Evolutionary conservation across 2,797 vertebrate species (phyloP).

Genomic region (Chromobotia macracanthus): DNA sequence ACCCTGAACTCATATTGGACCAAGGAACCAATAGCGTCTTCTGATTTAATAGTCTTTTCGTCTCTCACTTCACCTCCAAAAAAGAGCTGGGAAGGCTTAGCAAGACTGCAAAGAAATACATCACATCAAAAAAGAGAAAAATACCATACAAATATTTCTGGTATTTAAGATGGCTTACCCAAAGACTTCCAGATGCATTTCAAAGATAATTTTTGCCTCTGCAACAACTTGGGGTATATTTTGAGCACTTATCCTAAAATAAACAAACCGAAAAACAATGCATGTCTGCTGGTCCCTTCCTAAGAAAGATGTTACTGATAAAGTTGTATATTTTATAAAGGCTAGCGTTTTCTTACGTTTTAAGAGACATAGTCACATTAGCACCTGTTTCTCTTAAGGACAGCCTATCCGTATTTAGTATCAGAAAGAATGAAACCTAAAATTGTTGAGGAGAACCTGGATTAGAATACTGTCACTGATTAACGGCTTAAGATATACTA

Average conservation of each 20-base stretch:
- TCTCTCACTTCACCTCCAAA: conserved; percentile 76
- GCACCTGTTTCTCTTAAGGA: conserved; percentile 82
- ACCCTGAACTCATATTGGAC: conserved; percentile 89
- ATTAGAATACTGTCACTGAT: not conserved
- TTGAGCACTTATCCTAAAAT: conserved; percentile 86
- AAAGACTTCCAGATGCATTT: conserved; percentile 83
- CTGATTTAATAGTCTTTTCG: conserved; percentile 82
- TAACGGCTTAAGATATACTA: too few relatives aligned
- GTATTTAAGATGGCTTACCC: conserved; percentile 76
- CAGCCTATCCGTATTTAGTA: conserved; percentile 83
- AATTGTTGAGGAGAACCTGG: conserved; percentile 38
- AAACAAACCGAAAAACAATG: conserved; percentile 25
- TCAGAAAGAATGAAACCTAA: conserved; percentile 87
- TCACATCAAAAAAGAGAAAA: not conserved
- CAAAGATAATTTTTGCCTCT: conserved; percentile 86
- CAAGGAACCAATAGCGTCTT: conserved; percentile 83
- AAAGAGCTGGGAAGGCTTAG: conserved; percentile 88
- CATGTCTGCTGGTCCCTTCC: not conserved
- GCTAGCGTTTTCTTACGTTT: conserved; percentile 80
- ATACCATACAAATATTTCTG: too few relatives aligned
- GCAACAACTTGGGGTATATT: conserved; percentile 78
- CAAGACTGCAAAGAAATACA: conserved; percentile 72
- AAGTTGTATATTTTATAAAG: too few relatives aligned
- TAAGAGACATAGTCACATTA: conserved; percentile 81
- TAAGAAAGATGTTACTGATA: not conserved